Evolutionary conservation across 1,140 invertebrate genomes (phyloP), one percentile per base, ranked within the genome.

Genomic region (Penaeus vannamei): DNA sequence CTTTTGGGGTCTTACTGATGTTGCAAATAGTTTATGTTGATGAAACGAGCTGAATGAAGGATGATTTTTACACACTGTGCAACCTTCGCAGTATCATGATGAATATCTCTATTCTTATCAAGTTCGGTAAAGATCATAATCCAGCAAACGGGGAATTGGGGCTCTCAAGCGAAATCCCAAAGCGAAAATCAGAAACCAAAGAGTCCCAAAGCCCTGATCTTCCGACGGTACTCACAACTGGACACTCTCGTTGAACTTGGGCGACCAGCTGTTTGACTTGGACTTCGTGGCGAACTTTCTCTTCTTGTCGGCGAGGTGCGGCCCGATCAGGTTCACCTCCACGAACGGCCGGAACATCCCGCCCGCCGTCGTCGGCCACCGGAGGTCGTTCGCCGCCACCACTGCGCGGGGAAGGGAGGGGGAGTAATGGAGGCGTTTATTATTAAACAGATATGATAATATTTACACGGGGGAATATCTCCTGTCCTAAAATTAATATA

Each of bases 201-300:
- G 29, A 20, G 29, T 32, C n/a, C 59, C 32, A 83, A n/a, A 12
- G 14, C 7, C 2, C 17, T 32, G 36, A 69, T 53, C 29, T 53
- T n/a, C 14, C 42, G 26, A 23, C 23, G 26, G n/a, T 92, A 97
- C 98, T 98, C 94, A 99, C 98, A 99, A 99, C 92, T 99, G 97
- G 94, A 99, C 99, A 23, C 97, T 99, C 94, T 99, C 99, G 94
- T 99, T 99, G 94, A 98, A 99, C 93, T 99, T 99, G 7, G 99
- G 99, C 89, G 98, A 98, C 98, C 98, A 98, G 93, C 98, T 99
- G 93, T 98, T 98, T 91, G 96, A 98, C 93, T 99, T 99, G 2
- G 98, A 99, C 94, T 99, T 99, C 7, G 99, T 99, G 36, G 98
- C 97, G 92, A 98, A 97, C 94, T 99, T 99, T 91, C 99, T 94